Evolutionary conservation across 2,888 invertebrate species (phyloP), one percentile per base, ranked within the genome.

Genomic region (Tricholauxania praeusta): DNA sequence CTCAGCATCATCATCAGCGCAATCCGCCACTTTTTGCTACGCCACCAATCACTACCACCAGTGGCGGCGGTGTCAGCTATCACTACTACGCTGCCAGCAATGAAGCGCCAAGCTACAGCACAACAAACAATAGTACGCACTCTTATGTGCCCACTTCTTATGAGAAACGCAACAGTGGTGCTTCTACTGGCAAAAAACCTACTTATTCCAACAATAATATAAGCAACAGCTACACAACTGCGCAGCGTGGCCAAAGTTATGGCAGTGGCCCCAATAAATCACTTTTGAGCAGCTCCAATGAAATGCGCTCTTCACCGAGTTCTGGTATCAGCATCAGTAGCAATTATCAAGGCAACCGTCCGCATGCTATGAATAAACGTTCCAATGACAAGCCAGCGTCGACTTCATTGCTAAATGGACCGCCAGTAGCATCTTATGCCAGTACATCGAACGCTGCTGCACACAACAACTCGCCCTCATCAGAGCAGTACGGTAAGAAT

Each of bases 11-110:
- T 12, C 79, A 78, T 68, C 82, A 82, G 48, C 80, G 82, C 15
- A 86, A 87, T 80, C 84, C 85, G 22, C 86, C 87, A 47, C 77
- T 87, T 51, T 87, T 88, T 72, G 83, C 87, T 72, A 88, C 87
- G 15, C 87, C 88, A 7, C 86, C 87, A 17, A 82, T 83, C 51
- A 73, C 85, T 51, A 79, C 82, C n/a, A 82, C 80, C 66, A 78
- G 63, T 7, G 77, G 73, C 3, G 75, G 76, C 14, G 73, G 72
- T 14, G 79, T 82, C 32, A 84, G 79, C 53, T 82, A 83, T 71
- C 84, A 85, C 62, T 84, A 82, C 78, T 85, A 85, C 72, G 63
- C 72, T 2, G 72, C 70, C 22, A 74, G 77, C 77, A 52, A 75
- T 19, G 70, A 70, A 53, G 15, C 73, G 53, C 15, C 51, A 48